phyloP scores from a whole-genome alignment of 2,797 vertebrate species.

The Delichon dasypus region DNA sequence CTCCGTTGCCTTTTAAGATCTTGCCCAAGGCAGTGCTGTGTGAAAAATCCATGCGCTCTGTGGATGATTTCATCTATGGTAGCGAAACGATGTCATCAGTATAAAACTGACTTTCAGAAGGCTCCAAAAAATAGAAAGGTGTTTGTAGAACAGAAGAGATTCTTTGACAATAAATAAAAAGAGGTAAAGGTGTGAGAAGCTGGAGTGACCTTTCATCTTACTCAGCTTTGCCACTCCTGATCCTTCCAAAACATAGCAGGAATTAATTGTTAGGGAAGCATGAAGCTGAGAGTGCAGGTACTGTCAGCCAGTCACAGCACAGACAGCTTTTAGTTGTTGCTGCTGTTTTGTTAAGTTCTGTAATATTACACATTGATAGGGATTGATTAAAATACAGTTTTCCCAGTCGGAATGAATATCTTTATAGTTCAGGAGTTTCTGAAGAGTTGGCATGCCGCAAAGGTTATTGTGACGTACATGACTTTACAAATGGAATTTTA shows the following conservation, averaged over 20 bases:
- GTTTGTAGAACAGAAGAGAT: neutral
- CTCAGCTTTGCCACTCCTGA: neutral
- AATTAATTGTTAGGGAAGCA: neutral
- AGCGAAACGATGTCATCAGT: neutral
- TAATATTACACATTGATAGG: neutral
- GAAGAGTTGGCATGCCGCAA: accelerated
- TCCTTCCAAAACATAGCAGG: neutral
- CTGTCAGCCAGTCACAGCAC: neutral
- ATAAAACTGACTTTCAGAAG: neutral
- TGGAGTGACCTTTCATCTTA: neutral
- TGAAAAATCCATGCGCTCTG: neutral
- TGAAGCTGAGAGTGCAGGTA: neutral
- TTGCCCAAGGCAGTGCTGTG: neutral
- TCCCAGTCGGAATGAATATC: neutral
- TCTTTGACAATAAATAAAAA: neutral
- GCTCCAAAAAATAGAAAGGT: neutral
- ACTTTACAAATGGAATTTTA: neutral
- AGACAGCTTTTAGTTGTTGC: neutral
- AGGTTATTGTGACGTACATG: accelerated
- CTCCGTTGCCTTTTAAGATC: neutral
- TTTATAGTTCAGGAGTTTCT: neutral
- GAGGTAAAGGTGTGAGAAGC: neutral
- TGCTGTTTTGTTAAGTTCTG: neutral
- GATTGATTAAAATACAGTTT: neutral
- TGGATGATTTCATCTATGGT: neutral